Base-by-base conservation (phyloP, 1,140 invertebrate genomes). In the Philopotamus ludificatus region DNA sequence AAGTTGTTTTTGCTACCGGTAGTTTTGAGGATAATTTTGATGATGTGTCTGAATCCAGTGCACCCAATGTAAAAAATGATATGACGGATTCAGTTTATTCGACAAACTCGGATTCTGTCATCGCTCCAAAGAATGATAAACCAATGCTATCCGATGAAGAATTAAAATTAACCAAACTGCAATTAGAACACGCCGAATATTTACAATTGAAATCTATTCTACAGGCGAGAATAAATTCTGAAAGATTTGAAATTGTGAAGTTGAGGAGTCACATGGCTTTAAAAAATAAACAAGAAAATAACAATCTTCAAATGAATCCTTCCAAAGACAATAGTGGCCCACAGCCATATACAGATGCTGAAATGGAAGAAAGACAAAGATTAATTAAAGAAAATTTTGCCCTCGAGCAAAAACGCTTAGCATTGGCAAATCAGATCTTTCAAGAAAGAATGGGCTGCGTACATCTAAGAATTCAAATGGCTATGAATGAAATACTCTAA, bases 401-500 rank as follows among this genome's bases (percentile, higher is more conserved):
- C 64, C 73, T 89, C 2, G 86, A 88, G 78, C 86, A 85, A 77
- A 88, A 81, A 76, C 85, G 86, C 77, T 76, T 77, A 77, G 85
- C 74, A 74, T 79, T 81, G 72, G 84, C 79, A 61, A 83, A 75
- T 77, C 85, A 82, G 76, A 86, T 83, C 74, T 87, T 81, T 64
- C 86, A 88, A 73, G 86, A 88, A 69, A 81, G 85, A 61, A 83
- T 85, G 26, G 85, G 85, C 1, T 87, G 86, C 65, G 83, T 87
- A 59, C 83, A 87, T 39, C 73, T 88, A 3, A 84, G 85, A 66
- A 86, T 88, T 41, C 85, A 89, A 68, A 72, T 86, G 49, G 84
- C 84, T 20, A 80, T 87, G 73, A 84, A 85, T 70, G 83, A 85
- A 71, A 78, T 81, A 59, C 70, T 80, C 26, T 79, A 75, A 10